Evolutionary conservation across 2,888 invertebrate genomes (phyloP).

Genomic region (Asteroscopus sphinx): DNA sequence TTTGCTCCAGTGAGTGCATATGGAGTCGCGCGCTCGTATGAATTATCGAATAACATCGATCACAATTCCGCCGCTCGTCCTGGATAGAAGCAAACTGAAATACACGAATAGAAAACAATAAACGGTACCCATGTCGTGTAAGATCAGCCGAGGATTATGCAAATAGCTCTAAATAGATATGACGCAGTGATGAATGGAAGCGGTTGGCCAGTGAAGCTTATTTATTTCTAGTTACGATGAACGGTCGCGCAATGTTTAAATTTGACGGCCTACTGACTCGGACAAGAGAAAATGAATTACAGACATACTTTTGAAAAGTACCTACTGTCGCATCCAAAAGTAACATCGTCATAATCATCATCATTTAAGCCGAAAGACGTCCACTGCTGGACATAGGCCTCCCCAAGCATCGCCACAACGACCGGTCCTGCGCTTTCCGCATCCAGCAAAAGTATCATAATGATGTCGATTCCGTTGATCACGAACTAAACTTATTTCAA

Average conservation of each 20-base stretch:
- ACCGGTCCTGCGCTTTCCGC: too few species aligned
- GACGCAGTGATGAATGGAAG: constrained; percentile 46
- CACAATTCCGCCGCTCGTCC: neutral
- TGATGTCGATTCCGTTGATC: too few species aligned
- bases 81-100: neutral
- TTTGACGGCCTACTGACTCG: constrained; percentile 16
- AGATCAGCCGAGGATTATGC: constrained; percentile 8
- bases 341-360: too few species aligned
- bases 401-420: too few species aligned
- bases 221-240: constrained; percentile 44
- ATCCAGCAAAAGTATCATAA: too few species aligned
- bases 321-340: too few species aligned
- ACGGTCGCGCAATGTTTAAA: constrained; percentile 27
- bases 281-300: neutral
- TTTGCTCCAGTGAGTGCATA: too few species aligned
- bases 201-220: constrained; percentile 31
- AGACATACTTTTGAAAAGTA: neutral
- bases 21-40: neutral
- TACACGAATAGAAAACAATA: constrained; percentile 6
- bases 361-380: too few species aligned
- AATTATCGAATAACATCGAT: constrained; percentile 10
- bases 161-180: constrained; percentile 44
- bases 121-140: neutral
- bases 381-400: too few species aligned
- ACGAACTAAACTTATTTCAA: too few species aligned